Percentiles rank a stretch among this genome's conserved stretches.
phyloP scores from a whole-genome alignment of 2,113 vertebrate species.

The Datnioides undecimradiatus region DNA sequence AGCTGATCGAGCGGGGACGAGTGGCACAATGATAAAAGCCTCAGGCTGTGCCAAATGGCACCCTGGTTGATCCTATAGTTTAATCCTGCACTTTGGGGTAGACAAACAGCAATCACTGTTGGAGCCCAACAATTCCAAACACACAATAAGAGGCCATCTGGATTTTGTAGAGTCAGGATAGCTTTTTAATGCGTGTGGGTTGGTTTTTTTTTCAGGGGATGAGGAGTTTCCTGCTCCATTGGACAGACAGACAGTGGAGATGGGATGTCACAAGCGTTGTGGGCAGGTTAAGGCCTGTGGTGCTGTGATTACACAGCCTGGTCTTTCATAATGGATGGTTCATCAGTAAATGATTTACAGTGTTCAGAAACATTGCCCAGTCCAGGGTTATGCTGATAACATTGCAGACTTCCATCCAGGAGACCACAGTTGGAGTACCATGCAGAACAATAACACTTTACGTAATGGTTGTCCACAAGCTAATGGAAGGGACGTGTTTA shows the following conservation, averaged over 20 bases:
- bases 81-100: conserved; percentile 42
- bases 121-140: conserved; percentile 32
- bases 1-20: conserved; percentile 13
- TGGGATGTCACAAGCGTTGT: not conserved
- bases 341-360: no score
- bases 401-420: no score
- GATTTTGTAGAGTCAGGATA: conserved; percentile 11
- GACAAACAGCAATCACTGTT: conserved; percentile 51
- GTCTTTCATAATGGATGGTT: no score
- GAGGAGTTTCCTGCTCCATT: not conserved
- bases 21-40: conserved; percentile 46
- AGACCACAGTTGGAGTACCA: no score
- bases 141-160: conserved; percentile 56
- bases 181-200: conserved; percentile 35
- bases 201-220: not conserved
- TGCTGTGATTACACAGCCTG: not conserved
- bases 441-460: no score
- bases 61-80: conserved; percentile 34
- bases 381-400: no score
- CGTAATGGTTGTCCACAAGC: no score
- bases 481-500: no score
- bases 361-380: no score
- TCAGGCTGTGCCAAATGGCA: conserved; percentile 22
- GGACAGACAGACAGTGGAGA: not conserved
- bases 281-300: not conserved